phyloP scores from a whole-genome alignment of 2,888 invertebrate species.

The Camponotus fellah region DNA sequence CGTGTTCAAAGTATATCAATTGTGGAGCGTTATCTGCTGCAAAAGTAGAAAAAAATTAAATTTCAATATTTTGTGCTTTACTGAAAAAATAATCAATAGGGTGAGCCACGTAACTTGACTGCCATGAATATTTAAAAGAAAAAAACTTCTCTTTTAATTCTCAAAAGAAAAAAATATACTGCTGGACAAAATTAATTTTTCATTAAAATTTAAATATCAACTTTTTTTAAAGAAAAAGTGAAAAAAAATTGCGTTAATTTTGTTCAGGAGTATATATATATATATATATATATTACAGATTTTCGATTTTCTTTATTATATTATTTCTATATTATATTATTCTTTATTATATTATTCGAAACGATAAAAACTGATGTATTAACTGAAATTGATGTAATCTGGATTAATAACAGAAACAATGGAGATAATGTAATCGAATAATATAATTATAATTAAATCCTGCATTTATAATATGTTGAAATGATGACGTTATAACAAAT shows the following conservation, averaged over 20 bases:
- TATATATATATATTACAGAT: not conserved
- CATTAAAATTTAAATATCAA: too few species aligned
- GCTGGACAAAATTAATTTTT: too few species aligned
- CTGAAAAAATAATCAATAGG: constrained; percentile 1
- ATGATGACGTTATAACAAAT: not conserved
- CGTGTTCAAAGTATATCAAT: constrained; percentile 13
- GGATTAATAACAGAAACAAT: not conserved
- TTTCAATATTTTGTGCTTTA: not conserved
- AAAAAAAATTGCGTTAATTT: too few species aligned
- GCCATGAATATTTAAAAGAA: not conserved
- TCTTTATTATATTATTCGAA: not conserved
- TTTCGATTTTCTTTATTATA: not conserved
- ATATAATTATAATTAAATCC: not conserved
- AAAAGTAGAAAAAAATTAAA: constrained; percentile 16
- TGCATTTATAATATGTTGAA: not conserved
- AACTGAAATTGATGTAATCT: too few species aligned
- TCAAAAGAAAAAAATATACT: not conserved
- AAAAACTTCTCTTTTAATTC: not conserved
- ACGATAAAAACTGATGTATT: not conserved
- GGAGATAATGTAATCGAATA: not conserved
- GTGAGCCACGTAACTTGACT: not conserved
- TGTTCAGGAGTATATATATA: not conserved
- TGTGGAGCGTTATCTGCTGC: constrained; percentile 5
- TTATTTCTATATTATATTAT: too few species aligned
- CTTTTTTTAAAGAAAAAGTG: too few species aligned